Percentiles rank a stretch among this genome's conserved stretches.
phyloP scores from a whole-genome alignment of 1,140 invertebrate genomes.

The Megathymus violae region DNA sequence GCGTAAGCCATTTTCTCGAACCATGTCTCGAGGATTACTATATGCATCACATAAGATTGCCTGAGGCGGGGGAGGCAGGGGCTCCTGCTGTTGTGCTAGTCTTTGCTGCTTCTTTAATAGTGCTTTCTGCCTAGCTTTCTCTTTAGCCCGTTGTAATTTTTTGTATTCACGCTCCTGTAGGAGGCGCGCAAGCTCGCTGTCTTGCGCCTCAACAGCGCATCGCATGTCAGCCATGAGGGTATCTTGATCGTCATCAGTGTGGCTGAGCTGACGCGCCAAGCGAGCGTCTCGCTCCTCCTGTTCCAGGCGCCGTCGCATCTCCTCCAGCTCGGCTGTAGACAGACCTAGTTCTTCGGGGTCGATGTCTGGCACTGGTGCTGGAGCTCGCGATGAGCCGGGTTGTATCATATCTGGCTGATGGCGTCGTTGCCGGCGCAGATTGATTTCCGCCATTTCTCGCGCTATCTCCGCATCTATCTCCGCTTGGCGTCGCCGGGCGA shows the following conservation, averaged over 20 bases:
- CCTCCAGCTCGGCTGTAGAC: conserved; percentile 84
- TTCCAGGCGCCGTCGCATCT: conserved; percentile 83
- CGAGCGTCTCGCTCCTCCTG: conserved; percentile 86
- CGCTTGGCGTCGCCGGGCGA: conserved; percentile 63
- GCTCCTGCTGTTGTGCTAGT: conserved; percentile 56
- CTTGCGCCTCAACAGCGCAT: conserved; percentile 95
- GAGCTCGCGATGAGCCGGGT: conserved; percentile 57
- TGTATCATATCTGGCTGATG: conserved; percentile 54
- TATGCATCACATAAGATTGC: conserved; percentile 74
- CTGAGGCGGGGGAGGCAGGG: conserved; percentile 45
- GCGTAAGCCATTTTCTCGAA: conserved; percentile 63
- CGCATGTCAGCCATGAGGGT: conserved; percentile 88
- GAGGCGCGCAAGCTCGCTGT: conserved; percentile 94
- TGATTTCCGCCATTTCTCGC: conserved; percentile 74
- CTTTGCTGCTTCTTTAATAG: conserved; percentile 73
- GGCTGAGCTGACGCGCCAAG: conserved; percentile 84
- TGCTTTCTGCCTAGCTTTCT: conserved; percentile 75
- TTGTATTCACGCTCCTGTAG: conserved; percentile 91
- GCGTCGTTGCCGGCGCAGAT: conserved; percentile 62
- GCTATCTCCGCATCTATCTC: conserved; percentile 76
- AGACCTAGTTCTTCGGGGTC: conserved; percentile 83
- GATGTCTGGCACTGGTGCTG: conserved; percentile 53
- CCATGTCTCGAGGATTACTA: conserved; percentile 74
- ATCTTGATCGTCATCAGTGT: conserved; percentile 85
- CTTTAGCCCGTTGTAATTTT: conserved; percentile 75